Evolutionary conservation across 1,140 invertebrate species (phyloP).

Genomic region (Diabrotica virgifera): DNA sequence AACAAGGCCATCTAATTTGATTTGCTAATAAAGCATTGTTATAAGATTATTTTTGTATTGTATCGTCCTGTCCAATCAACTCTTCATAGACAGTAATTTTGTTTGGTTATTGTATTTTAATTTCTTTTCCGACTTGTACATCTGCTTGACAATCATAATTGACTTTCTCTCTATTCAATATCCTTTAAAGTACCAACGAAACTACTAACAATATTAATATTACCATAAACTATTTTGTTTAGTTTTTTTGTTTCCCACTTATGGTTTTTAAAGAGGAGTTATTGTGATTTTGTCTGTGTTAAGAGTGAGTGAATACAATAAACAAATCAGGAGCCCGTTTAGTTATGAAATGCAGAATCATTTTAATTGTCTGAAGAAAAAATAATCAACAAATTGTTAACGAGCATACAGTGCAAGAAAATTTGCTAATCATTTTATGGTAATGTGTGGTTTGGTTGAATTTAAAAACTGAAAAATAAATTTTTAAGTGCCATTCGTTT

Average conservation of each 20-base stretch:
- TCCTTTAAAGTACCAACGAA: neutral
- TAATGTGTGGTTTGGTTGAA: no score
- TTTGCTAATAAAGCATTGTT: neutral
- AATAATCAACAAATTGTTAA: no score
- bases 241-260: neutral
- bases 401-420: no score
- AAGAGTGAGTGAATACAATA: neutral
- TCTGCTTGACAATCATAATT: slow-evolving; percentile 3
- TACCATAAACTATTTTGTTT: neutral
- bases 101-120: slow-evolving; percentile 3
- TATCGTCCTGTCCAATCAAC: neutral
- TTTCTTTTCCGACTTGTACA: neutral
- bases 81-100: neutral
- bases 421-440: no score
- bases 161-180: neutral
- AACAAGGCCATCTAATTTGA: neutral
- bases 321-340: neutral
- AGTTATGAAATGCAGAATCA: neutral
- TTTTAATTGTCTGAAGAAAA: neutral
- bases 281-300: neutral
- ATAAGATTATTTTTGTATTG: neutral
- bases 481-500: no score
- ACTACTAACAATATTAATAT: neutral
- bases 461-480: no score
- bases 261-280: neutral